These are phyloP conservation scores for Sylvicola cinctus DNA, from an alignment of 2,888 invertebrate species.

Conservation along the genomic window DNA sequence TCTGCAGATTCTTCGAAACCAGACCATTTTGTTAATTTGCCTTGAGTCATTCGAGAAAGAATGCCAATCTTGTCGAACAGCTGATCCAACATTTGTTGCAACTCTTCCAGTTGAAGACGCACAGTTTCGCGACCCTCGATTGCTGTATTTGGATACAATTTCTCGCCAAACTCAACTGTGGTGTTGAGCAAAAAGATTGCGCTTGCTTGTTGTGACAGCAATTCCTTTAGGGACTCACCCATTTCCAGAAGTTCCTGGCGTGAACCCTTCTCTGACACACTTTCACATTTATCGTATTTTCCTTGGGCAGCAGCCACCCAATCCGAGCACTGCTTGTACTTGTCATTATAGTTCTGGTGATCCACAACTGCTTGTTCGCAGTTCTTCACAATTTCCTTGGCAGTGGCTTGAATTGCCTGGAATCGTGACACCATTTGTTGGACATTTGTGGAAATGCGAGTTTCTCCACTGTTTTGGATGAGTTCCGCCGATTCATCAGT, in stretches of 20 bases:
- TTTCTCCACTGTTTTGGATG: conserved; percentile 67
- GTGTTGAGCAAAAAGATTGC: conserved; percentile 58
- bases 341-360: conserved; percentile 58
- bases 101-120: conserved; percentile 60
- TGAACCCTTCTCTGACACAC: conserved; percentile 37
- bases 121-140: conserved; percentile 72
- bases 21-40: conserved; percentile 69
- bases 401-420: conserved; percentile 72
- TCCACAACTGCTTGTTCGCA: conserved; percentile 74
- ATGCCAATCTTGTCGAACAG: conserved; percentile 62
- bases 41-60: conserved; percentile 60
- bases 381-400: conserved; percentile 78
- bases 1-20: conserved; percentile 76
- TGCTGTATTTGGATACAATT: conserved; percentile 67
- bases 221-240: conserved; percentile 46
- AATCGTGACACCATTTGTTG: conserved; percentile 80
- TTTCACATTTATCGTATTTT: conserved; percentile 44
- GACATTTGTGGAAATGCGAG: conserved; percentile 66
- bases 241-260: conserved; percentile 49
- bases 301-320: conserved; percentile 59
- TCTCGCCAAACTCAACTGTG: conserved; percentile 73
- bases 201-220: conserved; percentile 52
- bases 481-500: conserved; percentile 70
- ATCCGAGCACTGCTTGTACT: conserved; percentile 63
- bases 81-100: conserved; percentile 62